Base-by-base conservation (phyloP, 2,888 invertebrate genomes). In the Cheilosia vulpina region DNA sequence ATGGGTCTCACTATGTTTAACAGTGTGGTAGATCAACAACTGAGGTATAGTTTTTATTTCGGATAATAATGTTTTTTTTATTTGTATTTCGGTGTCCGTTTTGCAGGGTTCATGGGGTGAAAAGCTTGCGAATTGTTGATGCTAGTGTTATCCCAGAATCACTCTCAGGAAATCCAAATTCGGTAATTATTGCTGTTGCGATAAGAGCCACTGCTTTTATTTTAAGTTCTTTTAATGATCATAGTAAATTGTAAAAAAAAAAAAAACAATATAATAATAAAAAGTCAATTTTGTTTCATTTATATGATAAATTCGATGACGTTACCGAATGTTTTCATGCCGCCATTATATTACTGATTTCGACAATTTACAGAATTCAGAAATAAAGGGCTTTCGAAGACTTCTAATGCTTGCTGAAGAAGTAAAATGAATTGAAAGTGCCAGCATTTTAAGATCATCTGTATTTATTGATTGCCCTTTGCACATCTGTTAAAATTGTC, bases 81-180 rank as follows among this genome's bases (percentile, higher is more conserved):
- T n/a, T 15, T 27, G 27, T 27, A 27, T 27, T 27, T 27, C 6
- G 27, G 6, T 27, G 27, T 27, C 6, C 27, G 7, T 43, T 53
- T 69, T 52, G 65, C 92, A 96, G 96, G 87, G 94, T 96, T 0
- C 93, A 93, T 88, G 95, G 95, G 0, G 91, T 96, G 0, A 92
- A 93, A 0, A 94, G 94, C 24, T 90, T 97, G 4, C 93, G 97
- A 52, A 93, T 97, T 68, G 94, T 96, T 87, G 97, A 98, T 91
- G 96, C 96, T 4, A 97, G 97, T 89, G 94, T 97, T 1, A 92
- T 97, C 88, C 97, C 97, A 0, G 93, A 95, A 0, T 95, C 97
- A 0, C 92, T 96, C 27, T 96, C 96, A 1, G 95, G 97, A 2
- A 96, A 95, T 89, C 96, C 97, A 0, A 96, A 96, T 90, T 95